Conservation (phyloP, 2,113 vertebrate genomes). For the Baryphthengus martii region DNA sequence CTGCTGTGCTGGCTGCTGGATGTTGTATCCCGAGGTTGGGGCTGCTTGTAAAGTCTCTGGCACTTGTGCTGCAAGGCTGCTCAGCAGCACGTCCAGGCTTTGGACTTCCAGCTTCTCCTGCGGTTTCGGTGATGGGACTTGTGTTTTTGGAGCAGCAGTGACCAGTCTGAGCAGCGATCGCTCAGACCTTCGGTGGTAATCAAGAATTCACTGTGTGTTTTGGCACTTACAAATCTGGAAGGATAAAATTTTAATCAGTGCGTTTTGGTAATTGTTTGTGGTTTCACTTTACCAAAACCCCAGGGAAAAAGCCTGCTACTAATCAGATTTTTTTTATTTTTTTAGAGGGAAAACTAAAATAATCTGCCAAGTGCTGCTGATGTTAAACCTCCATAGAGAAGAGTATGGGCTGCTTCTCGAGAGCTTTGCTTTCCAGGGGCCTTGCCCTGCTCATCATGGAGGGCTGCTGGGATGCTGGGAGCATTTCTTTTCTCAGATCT, state of each 20-base stretch:
- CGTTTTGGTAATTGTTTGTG: conserved; percentile 44
- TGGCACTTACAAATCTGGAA: background rate
- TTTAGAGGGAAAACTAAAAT: conserved; percentile 12
- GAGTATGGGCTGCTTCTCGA: background rate
- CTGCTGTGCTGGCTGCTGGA: background rate
- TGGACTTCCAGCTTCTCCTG: background rate
- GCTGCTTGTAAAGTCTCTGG: background rate
- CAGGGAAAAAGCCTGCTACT: background rate
- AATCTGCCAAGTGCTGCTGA: background rate
- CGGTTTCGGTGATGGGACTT: background rate
- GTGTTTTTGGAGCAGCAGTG: background rate
- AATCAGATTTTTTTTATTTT: background rate
- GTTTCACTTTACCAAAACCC: conserved; percentile 8
- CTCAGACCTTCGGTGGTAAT: background rate
- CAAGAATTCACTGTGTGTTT: background rate
- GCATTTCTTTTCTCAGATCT: background rate
- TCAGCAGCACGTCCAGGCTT: background rate
- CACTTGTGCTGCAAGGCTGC: background rate
- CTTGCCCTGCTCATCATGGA: background rate
- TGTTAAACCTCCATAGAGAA: background rate
- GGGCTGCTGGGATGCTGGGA: background rate
- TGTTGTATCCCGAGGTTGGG: background rate
- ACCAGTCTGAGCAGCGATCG: background rate
- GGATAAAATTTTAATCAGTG: conserved; percentile 13
- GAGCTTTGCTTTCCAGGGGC: conserved; percentile 13